Percentiles rank a stretch among this genome's conserved stretches.
Evolutionary conservation across 2,797 vertebrate species (phyloP).

Genomic region (Semotilus atromaculatus): DNA sequence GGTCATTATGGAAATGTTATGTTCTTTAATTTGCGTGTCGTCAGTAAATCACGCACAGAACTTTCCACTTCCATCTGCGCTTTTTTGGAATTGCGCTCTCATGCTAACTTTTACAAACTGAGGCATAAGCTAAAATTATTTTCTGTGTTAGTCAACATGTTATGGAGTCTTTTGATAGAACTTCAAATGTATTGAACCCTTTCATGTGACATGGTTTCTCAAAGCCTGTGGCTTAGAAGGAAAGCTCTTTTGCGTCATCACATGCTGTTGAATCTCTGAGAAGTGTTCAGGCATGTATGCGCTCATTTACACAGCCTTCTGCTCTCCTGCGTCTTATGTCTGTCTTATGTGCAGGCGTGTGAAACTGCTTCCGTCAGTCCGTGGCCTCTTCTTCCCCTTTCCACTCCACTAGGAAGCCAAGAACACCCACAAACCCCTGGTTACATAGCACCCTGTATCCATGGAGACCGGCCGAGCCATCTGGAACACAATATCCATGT

Average conservation of each 20-base stretch:
- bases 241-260: background rate
- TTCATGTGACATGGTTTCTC: slow-evolving; percentile 16
- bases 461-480: slow-evolving; percentile 66
- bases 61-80: too few species aligned
- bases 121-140: background rate
- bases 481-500: slow-evolving; percentile 58
- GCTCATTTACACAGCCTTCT: slow-evolving; percentile 21
- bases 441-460: slow-evolving; percentile 66
- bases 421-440: slow-evolving; percentile 54
- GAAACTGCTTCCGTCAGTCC: slow-evolving; percentile 51
- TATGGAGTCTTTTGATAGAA: background rate
- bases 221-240: background rate
- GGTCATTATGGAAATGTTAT: too few species aligned
- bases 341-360: slow-evolving; percentile 33
- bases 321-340: slow-evolving; percentile 36
- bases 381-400: slow-evolving; percentile 39
- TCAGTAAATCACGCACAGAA: too few species aligned
- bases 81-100: too few species aligned
- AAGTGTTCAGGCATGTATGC: background rate
- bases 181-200: background rate
- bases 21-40: too few species aligned
- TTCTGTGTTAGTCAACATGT: background rate
- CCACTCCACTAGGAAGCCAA: slow-evolving; percentile 34
- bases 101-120: background rate
- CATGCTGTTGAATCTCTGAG: slow-evolving; percentile 13